Evolutionary conservation across 2,113 vertebrate species (phyloP), one percentile per base, ranked within the genome.

Genomic region (Crotophaga sulcirostris): DNA sequence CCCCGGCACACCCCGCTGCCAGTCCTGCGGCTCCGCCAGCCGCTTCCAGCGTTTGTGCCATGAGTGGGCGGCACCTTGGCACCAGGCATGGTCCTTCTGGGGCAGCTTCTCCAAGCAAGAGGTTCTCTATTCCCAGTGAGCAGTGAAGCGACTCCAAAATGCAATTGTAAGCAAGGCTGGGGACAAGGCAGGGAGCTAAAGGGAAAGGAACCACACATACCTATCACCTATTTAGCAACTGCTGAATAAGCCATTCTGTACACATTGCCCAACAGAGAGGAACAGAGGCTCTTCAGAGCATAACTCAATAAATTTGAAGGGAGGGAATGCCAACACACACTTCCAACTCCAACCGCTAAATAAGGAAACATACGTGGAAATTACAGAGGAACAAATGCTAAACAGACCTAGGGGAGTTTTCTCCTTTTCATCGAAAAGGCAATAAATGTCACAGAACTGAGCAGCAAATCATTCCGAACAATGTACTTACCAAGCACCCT

Each of bases 281-380:
- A 84, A 88, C 29, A 84, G 66, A 95, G 80, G 73, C 73, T 93
- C 80, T 89, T 90, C 58, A 29, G 54, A 90, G 78, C 66, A 79
- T 89, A 95, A 94, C 89, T 67, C 90, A 92, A 96, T 96, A 97
- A 94, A 96, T 95, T 90, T 89, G 93, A 70, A 84, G 70, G 78
- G 69, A 93, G 38, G 34, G 95, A 87, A 96, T 91, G 97, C 95
- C 96, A 97, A 93, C 85, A 96, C 75, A 84, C 90, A 79, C 78
- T 95, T 97, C 96, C 96, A 97, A 89, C 77, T 96, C 90, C 81
- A 73, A 87, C 94, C 86, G 5, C 97, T 95, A 94, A 94, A 96
- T 92, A 96, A 94, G 96, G 96, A 96, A 96, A 95, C 95, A 68
- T 93, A 95, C 90, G 68, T 94, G 94, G 94, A 97, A 97, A 97